phyloP scores from a whole-genome alignment of 30 jellyfish, hydroid and myxozoan genomes.

The Turritopsis dohrnii region DNA sequence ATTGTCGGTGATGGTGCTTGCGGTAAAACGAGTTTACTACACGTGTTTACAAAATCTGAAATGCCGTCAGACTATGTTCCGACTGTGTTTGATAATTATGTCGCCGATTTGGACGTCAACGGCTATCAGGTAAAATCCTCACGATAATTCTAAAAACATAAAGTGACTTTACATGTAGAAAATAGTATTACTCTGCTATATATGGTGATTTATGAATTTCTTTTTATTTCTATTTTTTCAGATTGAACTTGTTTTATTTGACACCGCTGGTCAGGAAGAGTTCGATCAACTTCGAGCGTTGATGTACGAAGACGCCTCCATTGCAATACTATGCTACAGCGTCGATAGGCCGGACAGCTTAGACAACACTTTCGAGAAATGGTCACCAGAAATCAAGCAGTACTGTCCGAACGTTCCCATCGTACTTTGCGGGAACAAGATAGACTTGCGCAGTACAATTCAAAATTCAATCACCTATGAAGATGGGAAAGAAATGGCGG shows the following conservation, averaged over 20 bases:
- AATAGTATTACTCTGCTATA: background rate
- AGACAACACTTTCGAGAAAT: slow-evolving; percentile 88
- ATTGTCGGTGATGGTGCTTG: slow-evolving; percentile 99
- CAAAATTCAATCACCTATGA: slow-evolving; percentile 85
- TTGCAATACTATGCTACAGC: slow-evolving; percentile 88
- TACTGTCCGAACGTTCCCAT: slow-evolving; percentile 99
- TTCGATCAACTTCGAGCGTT: slow-evolving; percentile 94
- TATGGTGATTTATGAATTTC: background rate
- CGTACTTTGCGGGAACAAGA: slow-evolving; percentile 94
- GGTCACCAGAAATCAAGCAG: slow-evolving; percentile 99
- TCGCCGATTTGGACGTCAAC: slow-evolving; percentile 96
- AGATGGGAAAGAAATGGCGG: slow-evolving; percentile 83
- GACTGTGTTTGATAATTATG: slow-evolving; percentile 96
- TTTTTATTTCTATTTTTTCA: slow-evolving; percentile 5
- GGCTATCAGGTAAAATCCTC: slow-evolving; percentile 47
- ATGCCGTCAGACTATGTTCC: slow-evolving; percentile 99
- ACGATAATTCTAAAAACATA: too few relatives aligned
- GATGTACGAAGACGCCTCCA: slow-evolving; percentile 97
- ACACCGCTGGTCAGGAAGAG: slow-evolving; percentile 99
- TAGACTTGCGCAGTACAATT: slow-evolving; percentile 80
- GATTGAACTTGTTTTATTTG: slow-evolving; percentile 98
- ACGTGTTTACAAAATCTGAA: slow-evolving; percentile 90
- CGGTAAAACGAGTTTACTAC: slow-evolving; percentile 97
- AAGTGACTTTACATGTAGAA: too few relatives aligned
- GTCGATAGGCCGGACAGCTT: slow-evolving; percentile 88